Percentiles rank a stretch among this genome's conserved stretches.
Evolutionary conservation across 2,797 vertebrate species (phyloP).

Genomic region (Diplodus sargus): DNA sequence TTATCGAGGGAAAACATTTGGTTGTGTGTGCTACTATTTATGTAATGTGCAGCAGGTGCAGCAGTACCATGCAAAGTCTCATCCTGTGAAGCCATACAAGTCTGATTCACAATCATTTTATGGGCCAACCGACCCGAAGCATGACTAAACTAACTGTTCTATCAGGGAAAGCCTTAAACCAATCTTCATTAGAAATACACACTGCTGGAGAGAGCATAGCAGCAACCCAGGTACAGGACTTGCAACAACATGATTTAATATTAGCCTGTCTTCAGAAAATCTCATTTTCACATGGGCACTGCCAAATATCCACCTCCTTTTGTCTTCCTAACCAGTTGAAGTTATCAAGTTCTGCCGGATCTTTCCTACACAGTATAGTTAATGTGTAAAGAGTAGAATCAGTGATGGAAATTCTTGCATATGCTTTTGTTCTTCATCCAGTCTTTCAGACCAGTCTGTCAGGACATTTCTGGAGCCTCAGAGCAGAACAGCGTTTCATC

Average conservation of each 20-base stretch:
- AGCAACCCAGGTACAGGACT: background rate
- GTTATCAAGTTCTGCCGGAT: background rate
- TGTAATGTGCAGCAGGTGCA: background rate
- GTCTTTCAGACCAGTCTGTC: background rate
- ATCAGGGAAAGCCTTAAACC: background rate
- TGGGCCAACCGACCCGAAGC: background rate
- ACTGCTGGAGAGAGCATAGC: background rate
- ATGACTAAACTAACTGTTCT: background rate
- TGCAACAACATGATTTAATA: background rate
- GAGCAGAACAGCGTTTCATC: no score
- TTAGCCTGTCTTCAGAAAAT: background rate
- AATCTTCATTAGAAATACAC: background rate
- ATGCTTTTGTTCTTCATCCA: background rate
- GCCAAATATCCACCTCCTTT: background rate
- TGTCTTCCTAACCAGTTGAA: background rate
- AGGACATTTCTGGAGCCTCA: background rate
- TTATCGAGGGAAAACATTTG: background rate
- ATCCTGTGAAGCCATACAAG: background rate
- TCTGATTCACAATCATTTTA: constrained; percentile 26
- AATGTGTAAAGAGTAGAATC: background rate
- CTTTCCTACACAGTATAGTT: background rate
- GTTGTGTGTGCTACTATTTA: background rate
- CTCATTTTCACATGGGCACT: background rate
- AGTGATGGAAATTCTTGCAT: background rate
- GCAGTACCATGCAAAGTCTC: background rate